Evolutionary conservation across 2,888 invertebrate genomes (phyloP), one percentile per base, ranked within the genome.

Genomic region (Cosmorhoe ocellata): DNA sequence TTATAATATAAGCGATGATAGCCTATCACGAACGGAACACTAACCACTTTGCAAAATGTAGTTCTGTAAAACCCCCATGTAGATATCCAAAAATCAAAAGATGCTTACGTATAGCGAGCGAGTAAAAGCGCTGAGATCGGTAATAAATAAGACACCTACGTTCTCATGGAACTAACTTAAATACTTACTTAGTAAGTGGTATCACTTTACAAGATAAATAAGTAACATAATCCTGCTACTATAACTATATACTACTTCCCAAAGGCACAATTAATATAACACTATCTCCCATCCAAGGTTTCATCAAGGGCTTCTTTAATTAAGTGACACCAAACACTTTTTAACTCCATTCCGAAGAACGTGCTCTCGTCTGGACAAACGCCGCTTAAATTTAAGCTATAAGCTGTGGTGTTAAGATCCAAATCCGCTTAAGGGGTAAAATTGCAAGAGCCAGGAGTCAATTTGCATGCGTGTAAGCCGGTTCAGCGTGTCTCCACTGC

Each of bases 301-400:
- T 85, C 86, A 62, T 71, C 71, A 73, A 76, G 60, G 85, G 84
- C 76, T 85, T 85, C 83, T 78, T 79, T 84, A 85, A 86, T 84
- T 80, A 84, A 82, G 72, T 73, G 79, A 79, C 73, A 80, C 69
- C 71, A 79, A 73, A 79, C 77, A 58, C 56, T 78, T 74, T 78
- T 75, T 66, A 66, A 68, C 58, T 54, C 32, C 49, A 45, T 45
- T 37, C 44, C 27, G 27, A 42, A 41, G 51, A 39, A 31, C 47
- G 45, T 40, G 34, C 48, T 44, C 44, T 31, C 40, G 60, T 56
- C 58, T 61, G 58, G 37, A 32, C 9, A n/a, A 37, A 51, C 41
- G 43, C 39, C 60, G 46, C 59, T 64, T 58, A 48, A 71, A 59
- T 69, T 66, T 62, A 56, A 67, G 67, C 67, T 64, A 58, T 73